These are phyloP conservation scores for Calliphora vomitoria DNA, from an alignment of 2,888 invertebrate genomes.

Conservation along the genomic window DNA sequence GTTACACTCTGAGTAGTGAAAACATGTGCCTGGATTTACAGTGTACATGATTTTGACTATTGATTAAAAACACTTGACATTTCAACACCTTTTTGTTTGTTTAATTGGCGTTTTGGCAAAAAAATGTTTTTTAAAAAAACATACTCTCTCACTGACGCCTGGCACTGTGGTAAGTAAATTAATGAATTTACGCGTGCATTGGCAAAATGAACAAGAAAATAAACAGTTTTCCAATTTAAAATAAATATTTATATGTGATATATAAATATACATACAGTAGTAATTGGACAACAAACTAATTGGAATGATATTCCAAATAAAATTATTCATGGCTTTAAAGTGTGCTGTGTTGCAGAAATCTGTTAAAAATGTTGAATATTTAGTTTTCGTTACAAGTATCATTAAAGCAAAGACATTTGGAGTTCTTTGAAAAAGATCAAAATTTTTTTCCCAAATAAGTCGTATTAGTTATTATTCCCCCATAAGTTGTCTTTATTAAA, in stretches of 20 bases:
- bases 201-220: not conserved
- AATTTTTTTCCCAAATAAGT: no score
- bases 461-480: no score
- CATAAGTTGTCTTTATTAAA: no score
- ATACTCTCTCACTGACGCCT: not conserved
- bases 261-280: not conserved
- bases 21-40: slow-evolving; percentile 33
- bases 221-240: slow-evolving; percentile 5
- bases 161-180: not conserved
- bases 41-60: slow-evolving; percentile 59
- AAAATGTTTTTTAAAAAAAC: not conserved
- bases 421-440: no score
- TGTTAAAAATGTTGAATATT: no score
- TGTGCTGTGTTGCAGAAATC: no score
- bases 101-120: slow-evolving; percentile 60
- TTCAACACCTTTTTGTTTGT: slow-evolving; percentile 75
- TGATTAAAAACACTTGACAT: slow-evolving; percentile 75
- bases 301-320: not conserved
- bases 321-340: no score
- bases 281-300: slow-evolving; percentile 2
- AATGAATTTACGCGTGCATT: slow-evolving; percentile 10
- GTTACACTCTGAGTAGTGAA: slow-evolving; percentile 25
- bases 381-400: no score
- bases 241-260: slow-evolving; percentile 41
- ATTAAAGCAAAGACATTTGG: no score